Base-by-base conservation (phyloP, 2,888 invertebrate species). In the Orchesellides sinensis region DNA sequence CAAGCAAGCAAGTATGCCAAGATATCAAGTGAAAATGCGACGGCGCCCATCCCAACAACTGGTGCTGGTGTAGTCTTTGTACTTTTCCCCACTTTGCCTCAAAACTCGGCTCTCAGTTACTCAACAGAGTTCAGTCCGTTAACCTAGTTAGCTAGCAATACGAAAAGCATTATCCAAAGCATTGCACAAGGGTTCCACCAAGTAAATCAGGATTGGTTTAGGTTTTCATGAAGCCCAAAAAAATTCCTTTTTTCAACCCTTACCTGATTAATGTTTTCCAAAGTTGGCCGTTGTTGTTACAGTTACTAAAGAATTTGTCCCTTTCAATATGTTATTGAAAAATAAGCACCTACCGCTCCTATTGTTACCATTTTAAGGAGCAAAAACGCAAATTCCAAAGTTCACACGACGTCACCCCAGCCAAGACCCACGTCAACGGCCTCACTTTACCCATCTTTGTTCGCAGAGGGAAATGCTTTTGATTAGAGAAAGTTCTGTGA, bases 71-170 rank as follows among this genome's bases (percentile, higher is more conserved):
- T 40, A 40, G 14, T 47, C 29, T 68, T 68, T 81, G 68, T 70
- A 63, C 81, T 82, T 73, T 84, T 84, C 73, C 66, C 84, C 82
- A 52, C 78, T 77, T 72, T 77, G 56, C 66, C 63, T 70, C 69
- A 61, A 73, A 66, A 21, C 59, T 63, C 56, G 54, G 54, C 69
- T 77, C 80, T 85, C 85, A 85, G 85, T 85, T 83, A 70, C 83
- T 85, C 83, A 70, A 70, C 78, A 81, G 85, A 80, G 81, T 65
- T 83, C 83, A 83, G 21, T 81, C 81, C 70, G 85, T 81, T 85
- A 85, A 83, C 85, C 83, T 83, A 79, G 83, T 83, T 83, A 79
- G 79, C 70, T 59, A 70, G 25, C 65, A 75, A 27, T 25, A 49
- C 17, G 65, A 56, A 68, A 59, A 59, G 49, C 54, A 27, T 52